Base-by-base conservation (phyloP, 2,797 vertebrate species). In the Gorsachius magnificus region DNA sequence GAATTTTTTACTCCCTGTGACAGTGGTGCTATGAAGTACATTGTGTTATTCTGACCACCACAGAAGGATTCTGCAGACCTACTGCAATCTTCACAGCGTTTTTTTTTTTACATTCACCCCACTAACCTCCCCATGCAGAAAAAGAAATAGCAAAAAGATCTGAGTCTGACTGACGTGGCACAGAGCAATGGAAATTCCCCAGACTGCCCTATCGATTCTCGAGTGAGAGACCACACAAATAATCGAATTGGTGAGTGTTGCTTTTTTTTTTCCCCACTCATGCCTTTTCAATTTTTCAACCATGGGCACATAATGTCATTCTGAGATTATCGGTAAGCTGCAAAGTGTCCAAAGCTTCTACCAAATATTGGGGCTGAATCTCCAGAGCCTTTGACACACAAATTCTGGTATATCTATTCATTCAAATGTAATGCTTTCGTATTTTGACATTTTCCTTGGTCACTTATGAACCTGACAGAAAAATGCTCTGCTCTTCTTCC, bases 221-320 rank as follows among this genome's bases (percentile, higher is more conserved):
- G 69, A 56, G 89, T 93, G 70, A 95, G 95, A 8, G 97, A 98
- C 71, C 97, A 97, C 60, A 97, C 97, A 41, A 98, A 98, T 41
- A 98, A 98, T 90, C 95, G 90, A 78, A 98, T 98, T 7, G 98
- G 98, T 98, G 92, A 98, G 97, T 83, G 61, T 90, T 72, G 19
- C 15, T 25, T 22, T 20, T 16, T 12, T 25, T 24, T 54, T 16
- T 11, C 24, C 16, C 18, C 22, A 14, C 38, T 41, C 26, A 43
- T 50, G 20, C 60, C 33, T 74, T 65, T 45, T 64, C 46, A 29
- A 0, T 41, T 72, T 93, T 79, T 82, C 60, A 89, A 4, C 38
- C 35, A 12, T 10, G 38, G 50, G 13, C 21, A 33, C 20, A 12
- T 38, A 18, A 51, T 65, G 19, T 60, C 31, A 45, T 65, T 60